Evolutionary conservation across 2,113 vertebrate species (phyloP).

Genomic region (Microcebus ravelobensis): DNA sequence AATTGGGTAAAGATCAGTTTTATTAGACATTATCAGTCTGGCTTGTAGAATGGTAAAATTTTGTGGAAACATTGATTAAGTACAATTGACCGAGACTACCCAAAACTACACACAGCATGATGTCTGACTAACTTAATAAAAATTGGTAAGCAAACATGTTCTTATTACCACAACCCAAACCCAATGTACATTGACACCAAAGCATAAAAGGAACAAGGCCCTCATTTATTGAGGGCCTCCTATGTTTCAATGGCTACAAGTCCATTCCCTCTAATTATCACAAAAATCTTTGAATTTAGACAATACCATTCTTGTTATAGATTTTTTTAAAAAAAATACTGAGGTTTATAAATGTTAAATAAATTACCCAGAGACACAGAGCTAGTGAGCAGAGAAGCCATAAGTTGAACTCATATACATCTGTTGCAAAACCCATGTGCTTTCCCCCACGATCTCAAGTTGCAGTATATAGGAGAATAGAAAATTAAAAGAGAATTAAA

Average conservation of each 20-base stretch:
- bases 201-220: not conserved
- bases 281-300: not conserved
- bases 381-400: not conserved
- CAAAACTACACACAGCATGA: not conserved
- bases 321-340: not conserved
- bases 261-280: not conserved
- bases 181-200: not conserved
- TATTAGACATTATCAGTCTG: not conserved
- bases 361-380: not conserved
- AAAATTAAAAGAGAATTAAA: not conserved
- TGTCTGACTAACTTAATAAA: not conserved
- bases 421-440: not conserved
- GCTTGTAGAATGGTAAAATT: not conserved
- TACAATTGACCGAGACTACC: not conserved
- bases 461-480: not conserved
- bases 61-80: not conserved
- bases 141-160: not conserved
- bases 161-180: not conserved
- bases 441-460: not conserved
- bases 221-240: no score
- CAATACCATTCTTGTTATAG: not conserved
- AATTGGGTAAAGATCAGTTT: not conserved
- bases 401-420: not conserved
- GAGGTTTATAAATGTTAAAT: not conserved
- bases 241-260: not conserved